phyloP scores from a whole-genome alignment of 2,113 vertebrate genomes.

The Cinclus cinclus region DNA sequence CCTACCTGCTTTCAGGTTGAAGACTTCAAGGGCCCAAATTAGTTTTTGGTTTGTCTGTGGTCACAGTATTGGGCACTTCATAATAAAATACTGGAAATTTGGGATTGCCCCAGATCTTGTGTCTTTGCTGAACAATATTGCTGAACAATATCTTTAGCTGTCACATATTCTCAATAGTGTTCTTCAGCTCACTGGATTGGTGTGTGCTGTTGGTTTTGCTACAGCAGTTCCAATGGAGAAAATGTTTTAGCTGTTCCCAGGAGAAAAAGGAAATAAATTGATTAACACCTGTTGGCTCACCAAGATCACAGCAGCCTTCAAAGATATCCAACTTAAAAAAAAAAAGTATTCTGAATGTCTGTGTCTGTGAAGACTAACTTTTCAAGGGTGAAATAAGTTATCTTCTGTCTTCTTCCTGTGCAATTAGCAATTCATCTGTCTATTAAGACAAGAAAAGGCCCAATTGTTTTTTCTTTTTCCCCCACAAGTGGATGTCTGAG shows the following conservation, averaged over 20 bases:
- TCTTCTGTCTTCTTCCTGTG: not conserved
- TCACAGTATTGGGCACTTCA: not conserved
- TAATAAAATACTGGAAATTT: not conserved
- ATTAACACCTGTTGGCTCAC: not conserved
- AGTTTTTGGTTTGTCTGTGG: not conserved
- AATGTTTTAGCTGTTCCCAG: not conserved
- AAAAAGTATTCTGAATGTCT: not conserved
- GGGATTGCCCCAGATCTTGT: not conserved
- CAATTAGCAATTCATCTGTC: not conserved
- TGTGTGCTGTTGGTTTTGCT: not conserved
- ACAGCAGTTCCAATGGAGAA: not conserved
- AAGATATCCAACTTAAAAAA: not conserved
- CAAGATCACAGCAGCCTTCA: not conserved
- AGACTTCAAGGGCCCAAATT: not conserved
- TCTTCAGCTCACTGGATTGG: not conserved
- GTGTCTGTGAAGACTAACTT: not conserved
- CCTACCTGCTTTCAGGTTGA: not conserved
- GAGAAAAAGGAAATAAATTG: not conserved
- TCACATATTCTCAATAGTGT: not conserved
- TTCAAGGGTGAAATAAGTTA: not conserved
- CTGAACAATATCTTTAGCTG: not conserved
- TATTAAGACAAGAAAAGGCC: not conserved
- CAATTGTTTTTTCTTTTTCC: fast-evolving
- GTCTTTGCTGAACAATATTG: not conserved
- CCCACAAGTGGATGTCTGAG: not conserved